Evolutionary conservation across 2,113 vertebrate species (phyloP), one percentile per base, ranked within the genome.

Genomic region (Pavo muticus): DNA sequence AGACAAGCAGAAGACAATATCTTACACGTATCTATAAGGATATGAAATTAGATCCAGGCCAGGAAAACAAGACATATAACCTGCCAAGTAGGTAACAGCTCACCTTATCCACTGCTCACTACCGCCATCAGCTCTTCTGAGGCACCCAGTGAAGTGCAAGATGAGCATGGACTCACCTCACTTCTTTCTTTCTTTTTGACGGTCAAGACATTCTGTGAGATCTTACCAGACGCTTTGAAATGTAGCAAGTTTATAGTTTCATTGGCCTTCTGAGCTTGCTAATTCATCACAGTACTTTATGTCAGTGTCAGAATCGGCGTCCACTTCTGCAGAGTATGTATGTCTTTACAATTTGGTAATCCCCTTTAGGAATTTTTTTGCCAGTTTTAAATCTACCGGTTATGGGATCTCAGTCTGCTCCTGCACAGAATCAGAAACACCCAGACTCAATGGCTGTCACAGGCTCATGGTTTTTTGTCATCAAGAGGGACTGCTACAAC

Each of bases 151-250:
- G 48, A 90, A 81, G 83, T 32, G 69, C 59, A 81, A 85, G 56
- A n/a, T 42, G 67, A 63, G 63, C 37, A 60, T 19, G 11, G 15
- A 47, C 59, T 86, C 3, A 24, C 16, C 12, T 18, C 47, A 37
- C 50, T 67, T 67, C 16, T 57, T 88, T 50, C 52, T 56, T 86
- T 82, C 70, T 87, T 27, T 90, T 61, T 75, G 64, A 68, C 45
- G 75, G 77, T 39, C 30, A 77, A 81, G 61, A 90, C 82, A 82
- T 75, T 77, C 80, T 52, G 42, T 40, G 16, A 94, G 63, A 75
- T 92, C 60, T 89, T 70, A 76, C 25, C 71, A 86, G 69, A 78
- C 37, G 68, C 78, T 89, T 95, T 90, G 74, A 91, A 90, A 87
- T 75, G 35, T n/a, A 91, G 29, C 37, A 70, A 65, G n/a, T 63